Conservation (phyloP, 2,113 vertebrate species). For the Drymodes brunneopygia region DNA sequence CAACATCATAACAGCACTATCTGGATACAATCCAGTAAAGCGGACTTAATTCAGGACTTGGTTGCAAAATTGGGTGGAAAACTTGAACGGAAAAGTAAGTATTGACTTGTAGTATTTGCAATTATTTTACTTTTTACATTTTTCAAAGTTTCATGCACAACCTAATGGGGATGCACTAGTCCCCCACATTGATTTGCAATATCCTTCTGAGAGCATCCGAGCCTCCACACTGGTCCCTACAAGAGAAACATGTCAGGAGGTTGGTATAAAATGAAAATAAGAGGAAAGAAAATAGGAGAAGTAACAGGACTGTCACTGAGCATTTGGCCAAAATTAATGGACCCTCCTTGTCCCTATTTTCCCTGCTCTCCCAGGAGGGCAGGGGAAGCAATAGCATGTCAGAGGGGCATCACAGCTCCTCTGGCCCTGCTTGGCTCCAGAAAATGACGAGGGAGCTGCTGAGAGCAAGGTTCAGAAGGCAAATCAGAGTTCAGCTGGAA, state of each 20-base stretch:
- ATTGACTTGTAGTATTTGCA: not conserved
- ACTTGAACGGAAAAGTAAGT: not conserved
- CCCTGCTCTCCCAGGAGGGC: not conserved
- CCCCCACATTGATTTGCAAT: accelerated
- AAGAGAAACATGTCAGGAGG: not conserved
- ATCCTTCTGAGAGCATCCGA: not conserved
- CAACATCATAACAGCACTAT: not conserved
- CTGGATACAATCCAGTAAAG: not conserved
- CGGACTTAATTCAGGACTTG: not conserved
- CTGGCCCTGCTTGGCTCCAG: not conserved
- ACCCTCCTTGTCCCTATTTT: not conserved
- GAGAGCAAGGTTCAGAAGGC: not conserved
- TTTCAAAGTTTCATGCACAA: not conserved
- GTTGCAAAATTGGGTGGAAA: not conserved
- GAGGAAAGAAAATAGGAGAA: not conserved
- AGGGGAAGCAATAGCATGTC: not conserved
- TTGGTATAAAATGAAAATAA: not conserved
- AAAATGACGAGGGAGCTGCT: not conserved
- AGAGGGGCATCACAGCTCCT: not conserved
- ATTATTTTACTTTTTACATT: not conserved
- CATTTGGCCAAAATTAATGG: not conserved
- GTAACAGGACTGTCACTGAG: not conserved
- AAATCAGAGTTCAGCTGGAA: not conserved
- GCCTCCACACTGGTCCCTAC: not conserved
- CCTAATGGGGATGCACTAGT: not conserved